A percentile compares a stretch with the other conserved stretches of the same genome.
Evolutionary conservation across 1,140 invertebrate genomes (phyloP).

Genomic region (Drosophila truncata): DNA sequence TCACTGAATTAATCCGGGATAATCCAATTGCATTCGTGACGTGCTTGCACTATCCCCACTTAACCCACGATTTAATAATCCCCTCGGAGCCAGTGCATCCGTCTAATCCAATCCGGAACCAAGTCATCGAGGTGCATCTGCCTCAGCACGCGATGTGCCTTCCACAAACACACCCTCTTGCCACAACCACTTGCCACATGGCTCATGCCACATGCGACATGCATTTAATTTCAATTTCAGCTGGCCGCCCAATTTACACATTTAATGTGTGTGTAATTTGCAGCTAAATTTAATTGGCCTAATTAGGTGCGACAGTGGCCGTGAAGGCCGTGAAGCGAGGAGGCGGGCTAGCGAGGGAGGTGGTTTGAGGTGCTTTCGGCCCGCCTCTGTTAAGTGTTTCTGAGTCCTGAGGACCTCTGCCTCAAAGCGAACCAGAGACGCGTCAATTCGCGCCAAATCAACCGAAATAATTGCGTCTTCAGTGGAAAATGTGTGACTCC

Average conservation of each 20-base stretch:
- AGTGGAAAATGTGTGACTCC: background rate
- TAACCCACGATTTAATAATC: conserved; percentile 16
- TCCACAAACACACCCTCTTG: background rate
- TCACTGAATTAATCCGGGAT: background rate
- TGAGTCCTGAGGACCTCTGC: conserved; percentile 9
- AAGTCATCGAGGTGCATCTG: conserved; percentile 20
- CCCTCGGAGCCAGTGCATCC: conserved; percentile 10
- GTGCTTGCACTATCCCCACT: conserved; percentile 15
- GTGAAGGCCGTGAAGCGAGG: conserved; percentile 1
- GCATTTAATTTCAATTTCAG: conserved; percentile 28
- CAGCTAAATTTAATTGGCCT: conserved; percentile 46
- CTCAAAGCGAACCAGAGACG: conserved; percentile 25
- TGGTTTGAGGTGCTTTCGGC: background rate
- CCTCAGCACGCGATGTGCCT: conserved; percentile 11
- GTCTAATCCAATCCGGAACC: conserved; percentile 12
- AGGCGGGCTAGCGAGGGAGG: background rate
- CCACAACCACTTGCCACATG: conserved; percentile 1
- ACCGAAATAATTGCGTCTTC: conserved; percentile 32
- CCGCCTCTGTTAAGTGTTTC: conserved; percentile 19
- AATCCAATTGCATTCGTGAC: conserved; percentile 29
- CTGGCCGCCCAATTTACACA: conserved; percentile 34
- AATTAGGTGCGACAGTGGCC: conserved; percentile 39
- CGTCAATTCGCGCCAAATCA: conserved; percentile 27
- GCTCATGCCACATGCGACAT: conserved; percentile 16
- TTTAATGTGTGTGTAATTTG: conserved; percentile 41